Base-by-base conservation (phyloP, 2,888 invertebrate species). In the Trachelus stipa region DNA sequence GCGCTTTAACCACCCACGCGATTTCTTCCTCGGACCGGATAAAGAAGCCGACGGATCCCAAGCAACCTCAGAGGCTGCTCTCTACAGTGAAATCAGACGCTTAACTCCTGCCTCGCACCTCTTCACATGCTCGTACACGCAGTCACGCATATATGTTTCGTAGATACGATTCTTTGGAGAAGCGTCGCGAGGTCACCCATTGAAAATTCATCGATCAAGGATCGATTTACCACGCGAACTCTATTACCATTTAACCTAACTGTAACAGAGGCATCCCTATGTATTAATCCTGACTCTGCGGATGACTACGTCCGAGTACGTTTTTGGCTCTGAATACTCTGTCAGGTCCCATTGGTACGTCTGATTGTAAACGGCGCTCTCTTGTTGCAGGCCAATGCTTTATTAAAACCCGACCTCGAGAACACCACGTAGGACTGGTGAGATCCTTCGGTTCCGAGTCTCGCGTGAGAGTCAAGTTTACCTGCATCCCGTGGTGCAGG, bases 1-100 rank as follows among this genome's bases (percentile, higher is more conserved):
- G 56, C 56, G 56, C 35, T 73, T 74, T 15, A 34, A 75, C 80
- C 74, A 79, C 80, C 81, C 81, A 82, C 81, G 75, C 79, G 76
- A 34, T 68, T 34, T 71, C 71, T 71, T 34, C 56, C 56, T 56
- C 23, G 56, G 31, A 71, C 34, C 71, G 71, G 71, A 71, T 71
- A 34, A 31, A 71, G 71, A 71, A 71, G 33, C 33, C 56, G 56
- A 56, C 56, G 56, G 23, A 23, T 56, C 56, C 56, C 23, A 56
- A 56, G 23, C 56, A 56, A 56, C 56, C 56, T 56, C 6, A 56
- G 56, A 56, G 23, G 2, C 56, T 23, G 56, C 1, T 56, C 40
- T 15, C 40, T 1, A 4, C 4, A 15, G 40, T 40, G 15, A 40
- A 40, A 40, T 40, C 40, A 15, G 15, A 40, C 23, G 56, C 23